A percentile compares a stretch with the other conserved stretches of the same genome.
Conservation (phyloP, 2,888 invertebrate species). For the Cerastis leucographa region DNA sequence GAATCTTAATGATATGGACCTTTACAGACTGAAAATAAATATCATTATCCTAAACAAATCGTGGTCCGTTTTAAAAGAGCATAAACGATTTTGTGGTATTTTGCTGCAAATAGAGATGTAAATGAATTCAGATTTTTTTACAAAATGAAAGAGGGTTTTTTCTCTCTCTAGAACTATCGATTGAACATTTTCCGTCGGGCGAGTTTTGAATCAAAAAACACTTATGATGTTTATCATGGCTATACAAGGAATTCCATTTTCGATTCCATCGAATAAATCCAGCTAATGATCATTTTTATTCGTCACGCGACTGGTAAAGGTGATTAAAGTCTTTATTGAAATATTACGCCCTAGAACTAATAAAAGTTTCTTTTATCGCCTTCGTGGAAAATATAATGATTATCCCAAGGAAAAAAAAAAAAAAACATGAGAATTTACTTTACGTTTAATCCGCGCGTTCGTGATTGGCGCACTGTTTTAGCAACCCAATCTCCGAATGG, state of each 20-base stretch:
- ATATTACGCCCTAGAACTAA: conserved; percentile 1
- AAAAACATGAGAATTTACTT: neutral
- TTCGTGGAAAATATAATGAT: neutral
- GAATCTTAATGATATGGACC: conserved; percentile 34
- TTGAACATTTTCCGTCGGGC: neutral
- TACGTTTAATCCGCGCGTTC: neutral
- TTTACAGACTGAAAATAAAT: conserved; percentile 44
- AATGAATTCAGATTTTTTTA: neutral
- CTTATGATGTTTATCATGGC: neutral
- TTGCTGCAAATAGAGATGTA: neutral
- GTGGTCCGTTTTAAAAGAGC: conserved; percentile 4
- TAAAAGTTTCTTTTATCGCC: neutral
- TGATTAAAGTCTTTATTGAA: conserved; percentile 15
- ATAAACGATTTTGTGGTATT: neutral
- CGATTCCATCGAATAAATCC: conserved; percentile 24
- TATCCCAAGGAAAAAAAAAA: neutral
- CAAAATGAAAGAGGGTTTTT: neutral
- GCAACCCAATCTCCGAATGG: neutral
- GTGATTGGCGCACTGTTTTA: neutral
- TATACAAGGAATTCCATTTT: conserved; percentile 22
- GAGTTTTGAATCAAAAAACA: conserved; percentile 1
- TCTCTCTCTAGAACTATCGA: conserved; percentile 18
- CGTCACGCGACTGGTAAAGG: conserved; percentile 27
- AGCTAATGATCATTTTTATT: conserved; percentile 33
- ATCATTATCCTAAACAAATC: conserved; percentile 28